phyloP scores from a whole-genome alignment of 2,888 invertebrate species.

The Tipula vernalis region DNA sequence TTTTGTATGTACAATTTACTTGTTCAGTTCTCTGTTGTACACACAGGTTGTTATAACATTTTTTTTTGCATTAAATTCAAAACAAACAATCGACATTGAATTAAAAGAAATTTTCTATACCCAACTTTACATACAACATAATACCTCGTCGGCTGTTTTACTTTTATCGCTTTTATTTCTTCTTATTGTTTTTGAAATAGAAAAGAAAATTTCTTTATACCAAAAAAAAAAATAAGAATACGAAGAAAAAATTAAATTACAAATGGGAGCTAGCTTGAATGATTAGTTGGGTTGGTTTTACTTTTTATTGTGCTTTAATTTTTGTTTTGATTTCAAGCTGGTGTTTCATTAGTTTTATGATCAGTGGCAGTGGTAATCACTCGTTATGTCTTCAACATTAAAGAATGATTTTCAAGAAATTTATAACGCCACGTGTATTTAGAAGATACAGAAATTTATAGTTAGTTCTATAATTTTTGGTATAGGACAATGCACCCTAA shows the following conservation, averaged over 20 bases:
- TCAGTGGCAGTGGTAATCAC: too few species aligned
- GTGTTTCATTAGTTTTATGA: too few species aligned
- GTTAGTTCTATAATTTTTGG: too few species aligned
- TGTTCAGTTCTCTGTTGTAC: not conserved
- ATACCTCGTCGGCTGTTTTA: not conserved
- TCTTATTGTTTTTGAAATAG: not conserved
- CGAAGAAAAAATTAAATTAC: not conserved
- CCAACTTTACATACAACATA: not conserved
- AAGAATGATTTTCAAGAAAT: too few species aligned
- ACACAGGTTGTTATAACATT: not conserved
- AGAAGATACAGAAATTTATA: too few species aligned
- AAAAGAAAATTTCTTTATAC: not conserved
- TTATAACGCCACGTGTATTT: too few species aligned
- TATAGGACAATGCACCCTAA: too few species aligned
- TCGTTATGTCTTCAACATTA: too few species aligned
- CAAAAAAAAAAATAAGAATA: not conserved
- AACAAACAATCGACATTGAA: not conserved
- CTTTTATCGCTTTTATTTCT: not conserved
- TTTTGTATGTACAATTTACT: not conserved
- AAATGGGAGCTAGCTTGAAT: not conserved
- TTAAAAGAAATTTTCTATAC: not conserved
- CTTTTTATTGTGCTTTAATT: not conserved
- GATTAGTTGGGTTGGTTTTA: not conserved
- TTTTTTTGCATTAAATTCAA: not conserved
- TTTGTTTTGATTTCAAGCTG: not conserved